Base-by-base conservation (phyloP, 2,888 invertebrate genomes). In the Calameuta idolon region DNA sequence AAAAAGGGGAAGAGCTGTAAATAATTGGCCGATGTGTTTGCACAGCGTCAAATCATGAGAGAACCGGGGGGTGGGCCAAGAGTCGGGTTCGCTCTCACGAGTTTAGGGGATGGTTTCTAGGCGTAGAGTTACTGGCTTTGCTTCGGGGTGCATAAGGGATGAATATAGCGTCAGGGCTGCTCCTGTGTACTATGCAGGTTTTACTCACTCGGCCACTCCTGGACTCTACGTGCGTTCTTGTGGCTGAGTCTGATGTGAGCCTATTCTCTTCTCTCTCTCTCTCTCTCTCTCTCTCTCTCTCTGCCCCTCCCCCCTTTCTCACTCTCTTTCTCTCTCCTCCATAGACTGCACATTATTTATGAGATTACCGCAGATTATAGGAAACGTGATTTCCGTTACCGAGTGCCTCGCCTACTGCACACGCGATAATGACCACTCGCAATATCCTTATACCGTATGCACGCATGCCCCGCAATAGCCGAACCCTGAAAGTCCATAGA, bases 321-420 rank as follows among this genome's bases (percentile, higher is more conserved):
- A 11, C 11, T 35, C 35, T 3, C 35, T 12, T 3, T 12, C 35
- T 12, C 3, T 0, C 35, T 35, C 0, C 35, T 35, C 12, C 35
- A 35, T 85, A 83, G 81, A 79, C 79, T 77, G 76, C 84, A 85
- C 86, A 88, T 88, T 88, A 88, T 88, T 88, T 87, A 88, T 87
- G 87, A 87, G 88, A 88, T 88, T 87, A 88, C 85, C 83, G 84
- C 84, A 86, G 88, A 88, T 88, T 87, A 88, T 86, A 84, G 84
- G 84, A 86, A 85, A 86, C 87, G 86, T 88, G 88, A 85, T 85
- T 55, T 84, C 81, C 73, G 83, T 81, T 86, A 84, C 82, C 81
- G 84, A 86, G 83, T 83, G 81, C 81, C 78, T 77, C 81, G 82
- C 81, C 82, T 55, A 55, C 23, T 9, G 55, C 55, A 23, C 55